A percentile compares a stretch with the other conserved stretches of the same genome.
These are phyloP conservation scores for Nesospiza acunhae DNA, from an alignment of 2,113 vertebrate species.

Conservation along the genomic window DNA sequence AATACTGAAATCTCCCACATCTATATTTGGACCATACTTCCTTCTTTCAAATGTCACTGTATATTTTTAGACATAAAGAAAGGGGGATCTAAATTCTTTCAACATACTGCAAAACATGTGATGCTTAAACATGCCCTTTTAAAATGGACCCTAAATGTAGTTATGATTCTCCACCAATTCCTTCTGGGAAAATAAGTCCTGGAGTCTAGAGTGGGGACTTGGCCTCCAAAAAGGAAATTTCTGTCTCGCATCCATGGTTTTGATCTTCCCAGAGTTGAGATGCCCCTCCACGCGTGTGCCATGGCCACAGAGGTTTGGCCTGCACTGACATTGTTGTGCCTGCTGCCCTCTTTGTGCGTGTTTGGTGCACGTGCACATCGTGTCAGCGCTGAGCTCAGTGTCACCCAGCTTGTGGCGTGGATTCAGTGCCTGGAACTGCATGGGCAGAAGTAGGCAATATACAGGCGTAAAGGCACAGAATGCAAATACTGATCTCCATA, in stretches of 20 bases:
- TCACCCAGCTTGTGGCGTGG: background rate
- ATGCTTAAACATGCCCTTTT: background rate
- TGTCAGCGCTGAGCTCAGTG: accelerated
- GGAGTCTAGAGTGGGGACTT: background rate
- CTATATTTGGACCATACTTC: constrained; percentile 61
- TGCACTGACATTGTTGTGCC: accelerated
- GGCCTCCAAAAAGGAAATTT: background rate
- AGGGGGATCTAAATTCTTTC: constrained; percentile 44
- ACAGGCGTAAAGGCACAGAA: background rate
- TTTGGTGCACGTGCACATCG: accelerated
- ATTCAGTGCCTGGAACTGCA: background rate
- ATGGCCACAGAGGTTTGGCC: accelerated
- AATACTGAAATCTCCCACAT: constrained; percentile 52
- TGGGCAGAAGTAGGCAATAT: background rate
- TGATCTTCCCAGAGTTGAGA: background rate
- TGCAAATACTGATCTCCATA: accelerated
- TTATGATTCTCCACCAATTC: background rate
- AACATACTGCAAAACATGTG: constrained; percentile 15
- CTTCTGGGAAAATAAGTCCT: background rate
- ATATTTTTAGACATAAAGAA: constrained; percentile 49
- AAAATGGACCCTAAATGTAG: background rate
- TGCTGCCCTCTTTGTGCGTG: accelerated
- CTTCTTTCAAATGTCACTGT: constrained; percentile 57
- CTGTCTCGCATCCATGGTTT: background rate
- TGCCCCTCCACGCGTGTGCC: accelerated